These are phyloP conservation scores for Tetramorium simillimum DNA, from an alignment of 1,140 invertebrate species.

Conservation along the genomic window DNA sequence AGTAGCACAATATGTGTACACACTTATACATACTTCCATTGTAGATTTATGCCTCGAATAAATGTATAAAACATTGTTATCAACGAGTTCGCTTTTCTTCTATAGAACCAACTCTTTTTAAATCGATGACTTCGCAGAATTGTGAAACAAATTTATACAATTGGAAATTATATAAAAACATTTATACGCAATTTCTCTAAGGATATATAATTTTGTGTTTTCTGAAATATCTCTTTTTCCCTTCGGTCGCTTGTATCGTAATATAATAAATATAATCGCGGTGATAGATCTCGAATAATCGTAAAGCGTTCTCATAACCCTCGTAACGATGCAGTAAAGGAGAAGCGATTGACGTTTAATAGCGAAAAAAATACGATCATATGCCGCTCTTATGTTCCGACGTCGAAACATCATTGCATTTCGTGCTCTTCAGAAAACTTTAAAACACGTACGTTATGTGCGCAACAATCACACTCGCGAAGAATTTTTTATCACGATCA, in stretches of 20 bases:
- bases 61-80: conserved; percentile 14
- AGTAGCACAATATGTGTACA: background rate
- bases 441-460: background rate
- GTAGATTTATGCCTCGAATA: conserved; percentile 19
- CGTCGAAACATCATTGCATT: background rate
- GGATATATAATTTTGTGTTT: background rate
- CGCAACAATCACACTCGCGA: background rate
- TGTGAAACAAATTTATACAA: background rate
- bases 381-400: background rate
- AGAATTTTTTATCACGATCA: background rate
- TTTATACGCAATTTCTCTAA: background rate
- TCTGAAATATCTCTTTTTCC: background rate
- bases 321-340: background rate
- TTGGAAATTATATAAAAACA: background rate
- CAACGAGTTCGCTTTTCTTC: background rate
- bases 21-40: background rate
- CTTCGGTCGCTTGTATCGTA: background rate
- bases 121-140: background rate
- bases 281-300: background rate
- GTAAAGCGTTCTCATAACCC: background rate
- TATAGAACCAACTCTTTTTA: background rate
- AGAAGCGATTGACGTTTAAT: background rate
- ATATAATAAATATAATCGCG: conserved; percentile 12
- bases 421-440: background rate
- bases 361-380: background rate